Base-by-base conservation (phyloP, 2,888 invertebrate species). In the Melangyna quadrimaculata region DNA sequence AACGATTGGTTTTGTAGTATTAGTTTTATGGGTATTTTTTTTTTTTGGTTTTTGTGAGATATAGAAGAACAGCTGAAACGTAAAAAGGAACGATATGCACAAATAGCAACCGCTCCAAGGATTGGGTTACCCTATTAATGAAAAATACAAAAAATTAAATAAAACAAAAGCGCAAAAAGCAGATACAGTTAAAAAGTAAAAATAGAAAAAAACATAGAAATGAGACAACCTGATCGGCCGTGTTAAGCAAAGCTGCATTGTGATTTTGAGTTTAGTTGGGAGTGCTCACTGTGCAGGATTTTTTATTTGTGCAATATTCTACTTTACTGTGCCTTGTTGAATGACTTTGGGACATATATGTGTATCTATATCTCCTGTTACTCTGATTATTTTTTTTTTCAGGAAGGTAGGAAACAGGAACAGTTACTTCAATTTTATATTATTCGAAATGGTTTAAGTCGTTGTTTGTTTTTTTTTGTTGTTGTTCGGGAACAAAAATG, bases 51-150 rank as follows among this genome's bases (percentile, higher is more conserved):
- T n/a, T 45, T 65, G 45, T 48, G 45, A 43, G 9, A 14, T 27
- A 48, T 22, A 48, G 32, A 48, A 9, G 35, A 22, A 48, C n/a
- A 67, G 48, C 5, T 45, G 29, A 32, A 45, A 29, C 65, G 69
- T 43, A 32, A 57, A 71, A 19, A 59, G 45, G 71, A 32, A 51
- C 48, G 59, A 37, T 51, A 63, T 48, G 61, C 61, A 72, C 32
- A 35, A 57, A 73, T 51, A 51, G 51, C 51, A 73, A 63, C 27
- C 24, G 37, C 72, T 61, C 14, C 37, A 51, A 51, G 72, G 17
- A 61, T 48, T 73, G 72, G 72, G 72, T 73, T 73, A 73, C 72
- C 72, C 72, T 61, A 73, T 73, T 61, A 73, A 63, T 73, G 72
- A 51, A 73, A 57, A 72, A 40, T 65, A 40, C 19, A 35, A 37